A percentile compares a stretch with the other conserved stretches of the same genome.
These are phyloP conservation scores for Aphaenogaster floridana DNA, from an alignment of 1,140 invertebrate genomes.

Conservation along the genomic window DNA sequence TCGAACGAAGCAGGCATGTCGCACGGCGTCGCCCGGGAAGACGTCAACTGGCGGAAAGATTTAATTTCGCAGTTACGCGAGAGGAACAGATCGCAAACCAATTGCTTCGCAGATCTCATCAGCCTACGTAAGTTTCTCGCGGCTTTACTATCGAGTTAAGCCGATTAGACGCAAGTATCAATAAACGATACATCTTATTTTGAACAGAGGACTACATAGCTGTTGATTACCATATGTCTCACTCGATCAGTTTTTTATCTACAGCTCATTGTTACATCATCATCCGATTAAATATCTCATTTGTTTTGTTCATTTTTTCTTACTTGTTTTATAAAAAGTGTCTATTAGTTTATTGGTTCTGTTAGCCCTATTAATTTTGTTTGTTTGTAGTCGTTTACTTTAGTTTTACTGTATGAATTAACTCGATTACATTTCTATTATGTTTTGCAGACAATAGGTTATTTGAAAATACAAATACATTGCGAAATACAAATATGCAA, in stretches of 20 bases:
- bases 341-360: background rate
- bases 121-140: constrained; percentile 87
- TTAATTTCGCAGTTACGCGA: constrained; percentile 88
- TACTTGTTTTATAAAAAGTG: background rate
- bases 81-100: constrained; percentile 88
- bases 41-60: constrained; percentile 87
- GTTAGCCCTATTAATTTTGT: background rate
- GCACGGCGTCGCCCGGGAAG: constrained; percentile 75
- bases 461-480: constrained; percentile 93
- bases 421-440: background rate
- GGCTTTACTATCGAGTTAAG: background rate
- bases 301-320: background rate
- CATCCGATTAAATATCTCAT: background rate
- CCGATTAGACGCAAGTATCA: background rate
- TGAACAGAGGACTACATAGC: background rate
- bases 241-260: background rate
- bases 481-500: constrained; percentile 94
- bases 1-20: constrained; percentile 72
- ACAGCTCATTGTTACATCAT: background rate
- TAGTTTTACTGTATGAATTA: background rate
- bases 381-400: background rate
- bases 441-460: constrained; percentile 93
- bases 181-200: background rate
- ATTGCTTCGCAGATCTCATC: constrained; percentile 89
- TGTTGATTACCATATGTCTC: constrained; percentile 27